Conservation (phyloP, 2,888 invertebrate species). For the Schizotus pectinicornis region DNA sequence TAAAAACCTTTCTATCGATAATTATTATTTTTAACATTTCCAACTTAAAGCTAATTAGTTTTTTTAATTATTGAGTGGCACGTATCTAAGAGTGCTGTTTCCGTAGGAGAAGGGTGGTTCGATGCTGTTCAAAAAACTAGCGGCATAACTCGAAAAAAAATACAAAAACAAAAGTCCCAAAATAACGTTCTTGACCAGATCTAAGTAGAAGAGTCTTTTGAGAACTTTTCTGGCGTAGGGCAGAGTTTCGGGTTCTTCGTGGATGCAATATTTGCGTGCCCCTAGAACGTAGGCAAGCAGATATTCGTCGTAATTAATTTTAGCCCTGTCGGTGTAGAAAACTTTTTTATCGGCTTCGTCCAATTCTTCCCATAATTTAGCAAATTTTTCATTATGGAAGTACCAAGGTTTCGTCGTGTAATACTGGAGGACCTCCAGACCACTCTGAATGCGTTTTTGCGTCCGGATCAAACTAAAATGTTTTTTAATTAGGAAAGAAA, state of each 20-base stretch:
- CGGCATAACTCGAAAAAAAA: slow-evolving; percentile 5
- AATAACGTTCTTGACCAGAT: slow-evolving; percentile 47
- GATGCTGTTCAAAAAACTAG: no score
- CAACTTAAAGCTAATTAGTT: no score
- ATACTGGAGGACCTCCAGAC: slow-evolving; percentile 73
- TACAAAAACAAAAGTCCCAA: slow-evolving; percentile 14
- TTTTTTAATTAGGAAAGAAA: neutral
- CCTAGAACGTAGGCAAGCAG: slow-evolving; percentile 78
- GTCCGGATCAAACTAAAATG: slow-evolving; percentile 67
- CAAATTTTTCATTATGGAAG: slow-evolving; percentile 70
- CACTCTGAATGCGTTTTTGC: slow-evolving; percentile 67
- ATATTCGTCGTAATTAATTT: slow-evolving; percentile 69
- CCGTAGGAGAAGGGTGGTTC: no score
- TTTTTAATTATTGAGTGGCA: no score
- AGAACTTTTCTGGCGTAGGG: slow-evolving; percentile 73
- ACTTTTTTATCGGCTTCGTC: slow-evolving; percentile 63
- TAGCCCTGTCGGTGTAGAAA: slow-evolving; percentile 65
- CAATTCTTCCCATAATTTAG: slow-evolving; percentile 62
- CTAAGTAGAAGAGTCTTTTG: slow-evolving; percentile 54
- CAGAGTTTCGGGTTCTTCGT: slow-evolving; percentile 79
- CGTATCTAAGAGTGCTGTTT: no score
- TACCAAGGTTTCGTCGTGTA: slow-evolving; percentile 85
- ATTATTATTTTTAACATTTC: no score
- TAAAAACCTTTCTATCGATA: no score
- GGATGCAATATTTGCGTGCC: slow-evolving; percentile 81